Percentiles rank a stretch among this genome's conserved stretches.
Evolutionary conservation across 2,888 invertebrate genomes (phyloP).

Genomic region (Acanthosoma haemorrhoidale): DNA sequence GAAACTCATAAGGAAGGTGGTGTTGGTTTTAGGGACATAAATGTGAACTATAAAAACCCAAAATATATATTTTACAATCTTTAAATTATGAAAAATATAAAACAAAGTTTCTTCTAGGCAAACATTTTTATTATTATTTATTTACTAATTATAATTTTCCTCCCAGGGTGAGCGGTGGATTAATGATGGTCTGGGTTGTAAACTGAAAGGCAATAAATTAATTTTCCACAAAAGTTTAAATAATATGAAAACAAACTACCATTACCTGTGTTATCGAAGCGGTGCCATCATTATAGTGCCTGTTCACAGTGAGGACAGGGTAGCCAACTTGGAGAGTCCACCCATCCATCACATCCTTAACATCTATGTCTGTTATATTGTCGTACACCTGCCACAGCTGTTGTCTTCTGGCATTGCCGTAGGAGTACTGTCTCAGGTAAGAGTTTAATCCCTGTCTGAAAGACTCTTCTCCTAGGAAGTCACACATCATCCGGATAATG

Average conservation of each 20-base stretch:
- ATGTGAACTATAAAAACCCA: too few relatives aligned
- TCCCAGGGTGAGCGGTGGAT: constrained; percentile 50
- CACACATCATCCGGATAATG: constrained; percentile 84
- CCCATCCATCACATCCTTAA: constrained; percentile 66
- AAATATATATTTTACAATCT: too few relatives aligned
- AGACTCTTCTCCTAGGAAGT: constrained; percentile 69
- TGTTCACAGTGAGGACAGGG: constrained; percentile 63
- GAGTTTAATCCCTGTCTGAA: constrained; percentile 61
- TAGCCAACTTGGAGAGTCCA: constrained; percentile 83
- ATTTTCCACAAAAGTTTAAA: not conserved
- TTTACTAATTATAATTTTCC: too few relatives aligned
- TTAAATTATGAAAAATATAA: too few relatives aligned
- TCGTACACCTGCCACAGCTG: constrained; percentile 48
- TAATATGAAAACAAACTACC: not conserved
- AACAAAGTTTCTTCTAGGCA: too few relatives aligned
- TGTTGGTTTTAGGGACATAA: too few relatives aligned
- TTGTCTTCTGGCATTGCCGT: constrained; percentile 28
- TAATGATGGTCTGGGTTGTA: too few relatives aligned
- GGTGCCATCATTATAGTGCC: constrained; percentile 54
- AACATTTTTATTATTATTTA: too few relatives aligned
- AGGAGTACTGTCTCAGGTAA: constrained; percentile 53
- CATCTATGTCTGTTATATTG: constrained; percentile 56
- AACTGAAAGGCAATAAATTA: not conserved
- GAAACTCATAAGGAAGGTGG: too few relatives aligned
- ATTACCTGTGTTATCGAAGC: constrained; percentile 52